Evolutionary conservation across 1,140 invertebrate genomes (phyloP), one percentile per base, ranked within the genome.

Genomic region (Pentalonia nigronervosa): DNA sequence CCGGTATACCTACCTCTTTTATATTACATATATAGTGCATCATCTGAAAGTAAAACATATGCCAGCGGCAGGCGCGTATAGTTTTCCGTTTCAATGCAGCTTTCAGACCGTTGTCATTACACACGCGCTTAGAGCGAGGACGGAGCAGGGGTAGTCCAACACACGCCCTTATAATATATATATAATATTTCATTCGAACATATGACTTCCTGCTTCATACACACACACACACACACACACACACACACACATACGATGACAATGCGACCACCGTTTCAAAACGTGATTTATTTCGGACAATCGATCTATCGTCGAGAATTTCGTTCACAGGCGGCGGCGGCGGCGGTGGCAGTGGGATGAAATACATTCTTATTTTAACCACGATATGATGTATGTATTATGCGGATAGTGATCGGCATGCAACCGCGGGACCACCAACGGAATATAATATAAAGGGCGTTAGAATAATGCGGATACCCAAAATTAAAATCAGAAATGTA

Each of bases 91-190:
- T 67, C 53, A 17, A 25, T 21, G 56, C 89, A 90, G 36, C 89
- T 90, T 90, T 67, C 53, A 45, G 25, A 90, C 56, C 89, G 36
- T 45, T 36, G 53, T 90, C 89, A 90, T 90, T 50, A 76, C 60
- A 76, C 60, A 76, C 60, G 23, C 20, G 14, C 60, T 20, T 20
- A 67, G 53, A 17, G 25, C 41, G 56, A 45, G 56, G 56, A 89
- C 25, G 50, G n/a, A 34, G 7, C 45, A n/a, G 86, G 25, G 47
- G 87, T 89, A 53, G 48, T 89, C 48, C 34, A 34, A 88, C 60
- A 88, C 86, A 88, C 86, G 47, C 86, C 86, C 86, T 48, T 17
- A 88, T 50, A 88, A 87, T 87, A 87, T 87, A 87, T 87, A 84
- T 84, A 84, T 84, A 30, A 48, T 17, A 50, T 88, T 48, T 47